These are phyloP conservation scores for Amphiura filiformis DNA, from an alignment of 35 echinoderm and acorn worm genomes.

Conservation along the genomic window DNA sequence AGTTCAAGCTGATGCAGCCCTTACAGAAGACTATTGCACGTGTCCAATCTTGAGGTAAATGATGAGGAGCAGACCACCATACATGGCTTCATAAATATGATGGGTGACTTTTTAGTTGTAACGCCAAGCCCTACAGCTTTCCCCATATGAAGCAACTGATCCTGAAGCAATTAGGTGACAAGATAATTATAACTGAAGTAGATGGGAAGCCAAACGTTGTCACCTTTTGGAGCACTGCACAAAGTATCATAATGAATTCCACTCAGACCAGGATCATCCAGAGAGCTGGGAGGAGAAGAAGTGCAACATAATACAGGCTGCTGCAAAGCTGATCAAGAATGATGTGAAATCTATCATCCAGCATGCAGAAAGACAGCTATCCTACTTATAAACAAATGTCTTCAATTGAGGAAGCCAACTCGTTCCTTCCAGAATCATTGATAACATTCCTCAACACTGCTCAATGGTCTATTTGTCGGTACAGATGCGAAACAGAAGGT, in stretches of 20 bases:
- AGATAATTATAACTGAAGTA: conserved; percentile 49
- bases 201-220: conserved; percentile 55
- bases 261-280: conserved; percentile 9
- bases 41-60: conserved; percentile 37
- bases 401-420: neutral
- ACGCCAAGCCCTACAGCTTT: conserved; percentile 18
- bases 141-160: conserved; percentile 31
- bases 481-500: conserved; percentile 29
- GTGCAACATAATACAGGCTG: conserved; percentile 37
- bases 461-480: conserved; percentile 32
- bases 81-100: conserved; percentile 25
- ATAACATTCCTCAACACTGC: conserved; percentile 1
- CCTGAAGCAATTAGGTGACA: conserved; percentile 38
- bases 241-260: conserved; percentile 39
- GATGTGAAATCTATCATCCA: conserved; percentile 31
- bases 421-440: conserved; percentile 33
- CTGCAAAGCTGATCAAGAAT: conserved; percentile 31
- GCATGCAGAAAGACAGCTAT: neutral
- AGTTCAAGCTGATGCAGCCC: conserved; percentile 7
- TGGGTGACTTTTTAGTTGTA: conserved; percentile 5
- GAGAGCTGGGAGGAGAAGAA: conserved; percentile 27
- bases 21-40: no score
- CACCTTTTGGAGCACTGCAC: conserved; percentile 28
- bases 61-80: conserved; percentile 59
- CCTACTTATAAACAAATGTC: conserved; percentile 28